phyloP scores from a whole-genome alignment of 2,888 invertebrate species.

The Orthosia incerta region DNA sequence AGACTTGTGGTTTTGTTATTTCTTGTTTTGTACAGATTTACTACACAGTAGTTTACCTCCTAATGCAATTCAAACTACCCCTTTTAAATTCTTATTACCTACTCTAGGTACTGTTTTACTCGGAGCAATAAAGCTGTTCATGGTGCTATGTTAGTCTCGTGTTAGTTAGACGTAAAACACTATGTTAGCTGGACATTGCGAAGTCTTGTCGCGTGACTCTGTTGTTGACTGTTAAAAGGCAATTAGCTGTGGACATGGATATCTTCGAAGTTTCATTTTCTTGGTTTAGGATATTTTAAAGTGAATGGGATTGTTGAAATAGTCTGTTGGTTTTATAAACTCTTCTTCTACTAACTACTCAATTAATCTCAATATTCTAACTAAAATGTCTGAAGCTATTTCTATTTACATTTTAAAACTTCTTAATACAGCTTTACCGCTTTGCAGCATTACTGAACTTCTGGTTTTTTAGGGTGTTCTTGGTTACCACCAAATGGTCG shows the following conservation, averaged over 20 bases:
- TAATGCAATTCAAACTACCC: conserved; percentile 31
- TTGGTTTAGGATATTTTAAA: too few species aligned
- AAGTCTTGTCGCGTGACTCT: conserved; percentile 46
- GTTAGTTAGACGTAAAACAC: conserved; percentile 28
- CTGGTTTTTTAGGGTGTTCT: too few species aligned
- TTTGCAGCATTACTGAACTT: too few species aligned
- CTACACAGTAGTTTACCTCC: neutral
- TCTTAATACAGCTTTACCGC: too few species aligned
- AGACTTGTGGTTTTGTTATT: neutral
- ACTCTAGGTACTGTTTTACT: conserved; percentile 27
- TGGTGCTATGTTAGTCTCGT: conserved; percentile 21
- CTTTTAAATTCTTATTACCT: conserved; percentile 41
- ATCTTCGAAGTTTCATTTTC: too few species aligned
- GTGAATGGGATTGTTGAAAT: too few species aligned
- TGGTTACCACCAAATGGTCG: too few species aligned
- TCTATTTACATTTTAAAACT: too few species aligned
- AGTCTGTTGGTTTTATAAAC: too few species aligned
- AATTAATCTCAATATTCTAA: too few species aligned
- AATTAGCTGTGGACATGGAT: neutral
- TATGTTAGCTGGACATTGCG: conserved; percentile 25
- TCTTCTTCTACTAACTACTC: too few species aligned
- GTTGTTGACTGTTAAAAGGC: conserved; percentile 6
- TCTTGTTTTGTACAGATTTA: neutral
- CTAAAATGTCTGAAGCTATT: too few species aligned
- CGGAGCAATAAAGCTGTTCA: conserved; percentile 40